Percentiles rank a stretch among this genome's conserved stretches.
These are phyloP conservation scores for Drosophila robusta DNA, from an alignment of 2,888 invertebrate genomes.

Conservation along the genomic window DNA sequence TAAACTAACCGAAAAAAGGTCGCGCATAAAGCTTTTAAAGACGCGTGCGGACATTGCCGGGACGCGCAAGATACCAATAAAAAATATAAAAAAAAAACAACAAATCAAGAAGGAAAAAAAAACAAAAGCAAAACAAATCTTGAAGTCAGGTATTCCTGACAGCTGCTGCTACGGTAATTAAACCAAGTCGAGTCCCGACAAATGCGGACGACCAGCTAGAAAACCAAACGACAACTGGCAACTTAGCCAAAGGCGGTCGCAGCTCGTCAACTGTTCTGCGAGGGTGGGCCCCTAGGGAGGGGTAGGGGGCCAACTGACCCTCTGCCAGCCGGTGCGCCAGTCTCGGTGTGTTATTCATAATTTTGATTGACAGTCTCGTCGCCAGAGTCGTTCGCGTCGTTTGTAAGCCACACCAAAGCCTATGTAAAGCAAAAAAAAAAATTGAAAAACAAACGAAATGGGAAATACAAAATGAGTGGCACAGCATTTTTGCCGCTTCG, in stretches of 20 bases:
- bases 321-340: constrained; percentile 12
- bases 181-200: neutral
- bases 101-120: neutral
- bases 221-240: constrained; percentile 76
- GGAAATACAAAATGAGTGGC: constrained; percentile 39
- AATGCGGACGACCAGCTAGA: constrained; percentile 61
- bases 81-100: neutral
- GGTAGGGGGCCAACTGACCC: constrained; percentile 33
- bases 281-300: constrained; percentile 6
- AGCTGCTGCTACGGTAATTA: constrained; percentile 9
- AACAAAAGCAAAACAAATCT: neutral
- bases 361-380: constrained; percentile 74
- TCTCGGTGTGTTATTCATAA: constrained; percentile 64
- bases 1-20: constrained; percentile 84
- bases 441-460: constrained; percentile 19
- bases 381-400: constrained; percentile 23
- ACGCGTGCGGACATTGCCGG: constrained; percentile 79
- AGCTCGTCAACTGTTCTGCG: constrained; percentile 38
- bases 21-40: constrained; percentile 82
- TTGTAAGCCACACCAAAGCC: constrained; percentile 26
- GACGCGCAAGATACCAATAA: neutral
- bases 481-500: constrained; percentile 77
- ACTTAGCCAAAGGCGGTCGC: constrained; percentile 49
- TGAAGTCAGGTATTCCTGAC: constrained; percentile 22
- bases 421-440: constrained; percentile 15